phyloP scores from a whole-genome alignment of 2,113 vertebrate species.

The Elachura formosa region DNA sequence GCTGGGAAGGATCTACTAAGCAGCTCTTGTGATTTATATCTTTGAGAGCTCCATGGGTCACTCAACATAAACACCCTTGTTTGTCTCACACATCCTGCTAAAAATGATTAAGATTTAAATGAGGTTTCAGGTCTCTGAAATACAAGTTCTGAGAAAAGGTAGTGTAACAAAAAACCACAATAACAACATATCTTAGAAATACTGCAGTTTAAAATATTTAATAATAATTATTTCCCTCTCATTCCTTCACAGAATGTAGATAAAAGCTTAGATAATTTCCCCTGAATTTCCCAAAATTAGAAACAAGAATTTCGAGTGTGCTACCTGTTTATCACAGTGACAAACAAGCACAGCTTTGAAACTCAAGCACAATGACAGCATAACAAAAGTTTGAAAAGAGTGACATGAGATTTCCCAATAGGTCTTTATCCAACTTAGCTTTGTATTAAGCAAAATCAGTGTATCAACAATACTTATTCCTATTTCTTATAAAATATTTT shows the following conservation, averaged over 20 bases:
- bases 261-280: neutral
- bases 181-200: neutral
- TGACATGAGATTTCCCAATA: neutral
- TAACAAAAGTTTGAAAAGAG: neutral
- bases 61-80: neutral
- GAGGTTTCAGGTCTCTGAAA: neutral
- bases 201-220: neutral
- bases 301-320: neutral
- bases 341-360: neutral
- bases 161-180: neutral
- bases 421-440: neutral
- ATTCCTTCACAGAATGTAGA: neutral
- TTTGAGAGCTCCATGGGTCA: neutral
- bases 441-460: neutral
- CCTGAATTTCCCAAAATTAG: neutral
- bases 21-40: neutral
- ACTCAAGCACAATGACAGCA: neutral
- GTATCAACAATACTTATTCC: neutral
- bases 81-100: neutral
- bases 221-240: neutral
- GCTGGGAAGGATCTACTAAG: neutral
- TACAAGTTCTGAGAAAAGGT: neutral
- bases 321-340: neutral
- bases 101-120: slow-evolving; percentile 27
- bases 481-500: neutral